Base-by-base conservation (phyloP, 2,888 invertebrate species). In the Lycia hirtaria region DNA sequence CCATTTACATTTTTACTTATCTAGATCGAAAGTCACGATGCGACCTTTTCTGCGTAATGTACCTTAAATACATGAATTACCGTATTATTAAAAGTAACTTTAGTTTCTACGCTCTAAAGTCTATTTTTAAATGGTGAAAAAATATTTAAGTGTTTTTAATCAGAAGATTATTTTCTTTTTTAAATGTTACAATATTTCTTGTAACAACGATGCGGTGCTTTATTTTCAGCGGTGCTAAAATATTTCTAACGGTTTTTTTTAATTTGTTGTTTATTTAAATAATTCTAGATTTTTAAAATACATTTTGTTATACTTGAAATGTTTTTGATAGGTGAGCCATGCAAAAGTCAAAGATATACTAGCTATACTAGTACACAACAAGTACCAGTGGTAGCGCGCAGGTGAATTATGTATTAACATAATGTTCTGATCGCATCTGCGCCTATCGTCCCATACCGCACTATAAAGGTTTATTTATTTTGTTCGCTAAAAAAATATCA, bases 1-100 rank as follows among this genome's bases (percentile, higher is more conserved):
- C 40, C 40, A 41, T 50, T 56, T 51, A 45, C 38, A 51, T 45
- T 28, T 47, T 57, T 20, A 28, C 51, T 47, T 51, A 57, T 57
- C 51, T 41, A 35, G 51, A 51, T 57, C 47, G 4, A 51, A 41
- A 9, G 56, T 40, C 51, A 17, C 28, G 56, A 49, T 49, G 43
- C 20, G 45, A 45, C 28, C 22, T 47, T 40, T 47, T 41, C 33
- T 37, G 22, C 38, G 40, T 47, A 57, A 56, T 32, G n/a, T 22
- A 41, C 35, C 22, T 28, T 12, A 45, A 51, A 47, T 17, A 37
- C 14, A 2, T 20, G 20, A 38, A 19, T 32, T 4, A 6, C n/a
- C 2, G 3, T 15, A 10, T 2, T 14, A n/a, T 17, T 6, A 30
- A 38, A 47, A 28, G 32, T 30, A 30, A 33, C 38, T 17, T n/a